phyloP scores from a whole-genome alignment of 2,113 vertebrate genomes.

The Orycteropus afer region DNA sequence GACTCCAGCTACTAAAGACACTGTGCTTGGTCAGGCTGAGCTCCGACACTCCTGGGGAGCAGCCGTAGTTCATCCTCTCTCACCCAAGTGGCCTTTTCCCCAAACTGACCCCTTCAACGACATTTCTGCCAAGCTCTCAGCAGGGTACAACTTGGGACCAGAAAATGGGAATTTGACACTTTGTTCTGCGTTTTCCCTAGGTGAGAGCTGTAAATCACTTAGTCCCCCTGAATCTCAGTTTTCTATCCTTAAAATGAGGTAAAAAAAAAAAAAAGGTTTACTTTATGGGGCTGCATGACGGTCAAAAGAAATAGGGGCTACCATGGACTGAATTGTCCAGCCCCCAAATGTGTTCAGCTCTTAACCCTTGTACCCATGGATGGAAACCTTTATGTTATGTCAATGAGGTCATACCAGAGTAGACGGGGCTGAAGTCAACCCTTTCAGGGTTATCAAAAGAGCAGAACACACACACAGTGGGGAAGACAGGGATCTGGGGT shows the following conservation, averaged over 20 bases:
- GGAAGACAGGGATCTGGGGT: not conserved
- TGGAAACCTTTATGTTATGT: too few species aligned
- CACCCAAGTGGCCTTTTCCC: not conserved
- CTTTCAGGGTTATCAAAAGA: too few species aligned
- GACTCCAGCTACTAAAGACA: not conserved
- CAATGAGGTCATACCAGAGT: too few species aligned
- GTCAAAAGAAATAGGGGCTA: not conserved
- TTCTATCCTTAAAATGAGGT: not conserved
- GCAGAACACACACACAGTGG: not conserved
- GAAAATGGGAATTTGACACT: not conserved
- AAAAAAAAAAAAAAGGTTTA: not conserved
- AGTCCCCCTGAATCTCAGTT: not conserved
- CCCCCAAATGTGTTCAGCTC: not conserved
- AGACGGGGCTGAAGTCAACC: too few species aligned
- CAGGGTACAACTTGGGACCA: not conserved
- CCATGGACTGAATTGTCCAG: not conserved
- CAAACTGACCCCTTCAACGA: not conserved
- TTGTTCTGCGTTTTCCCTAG: not conserved
- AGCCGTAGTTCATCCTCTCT: not conserved
- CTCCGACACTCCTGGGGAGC: not conserved
- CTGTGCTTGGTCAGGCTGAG: not conserved
- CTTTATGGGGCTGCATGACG: not conserved
- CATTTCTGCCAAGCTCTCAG: not conserved
- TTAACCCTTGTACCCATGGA: not conserved
- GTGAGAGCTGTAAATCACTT: not conserved